Evolutionary conservation across 64 coral and sea anemone genomes (phyloP).

Genomic region (Trachythela sp.): DNA sequence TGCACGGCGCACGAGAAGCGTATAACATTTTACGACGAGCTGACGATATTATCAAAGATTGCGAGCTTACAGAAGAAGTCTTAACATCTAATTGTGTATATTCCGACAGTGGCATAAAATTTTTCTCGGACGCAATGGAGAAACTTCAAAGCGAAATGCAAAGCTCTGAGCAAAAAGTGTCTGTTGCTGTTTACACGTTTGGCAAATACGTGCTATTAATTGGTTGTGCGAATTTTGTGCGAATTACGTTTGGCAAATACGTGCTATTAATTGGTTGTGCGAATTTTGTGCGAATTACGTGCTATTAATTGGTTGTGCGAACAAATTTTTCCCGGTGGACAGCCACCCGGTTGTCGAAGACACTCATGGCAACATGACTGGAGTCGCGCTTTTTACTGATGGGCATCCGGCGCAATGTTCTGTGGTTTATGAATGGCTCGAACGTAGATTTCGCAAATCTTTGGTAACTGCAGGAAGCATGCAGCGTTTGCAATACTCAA

Average conservation of each 20-base stretch:
- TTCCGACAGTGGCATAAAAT: constrained; percentile 34
- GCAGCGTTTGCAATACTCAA: constrained; percentile 4
- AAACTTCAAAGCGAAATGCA: constrained; percentile 10
- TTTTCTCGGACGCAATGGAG: constrained; percentile 31
- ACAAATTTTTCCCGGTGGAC: constrained; percentile 49
- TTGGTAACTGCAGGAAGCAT: background rate
- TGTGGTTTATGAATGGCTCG: background rate
- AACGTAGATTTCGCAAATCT: background rate
- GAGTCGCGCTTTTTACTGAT: background rate
- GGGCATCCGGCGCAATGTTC: background rate
- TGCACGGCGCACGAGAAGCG: constrained; percentile 52
- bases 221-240: background rate
- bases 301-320: constrained; percentile 27
- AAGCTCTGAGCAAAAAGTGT: background rate
- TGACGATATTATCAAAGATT: constrained; percentile 23
- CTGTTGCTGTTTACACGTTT: constrained; percentile 47
- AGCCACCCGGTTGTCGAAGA: constrained; percentile 34
- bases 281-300: too few species aligned
- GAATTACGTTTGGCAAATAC: constrained; percentile 20
- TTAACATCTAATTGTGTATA: constrained; percentile 35
- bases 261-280: constrained; percentile 36
- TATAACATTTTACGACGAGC: constrained; percentile 49
- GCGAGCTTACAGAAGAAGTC: constrained; percentile 53
- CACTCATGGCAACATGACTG: background rate
- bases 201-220: constrained; percentile 42